Evolutionary conservation across 2,797 vertebrate genomes (phyloP).

Genomic region (Sebastes oblongus): DNA sequence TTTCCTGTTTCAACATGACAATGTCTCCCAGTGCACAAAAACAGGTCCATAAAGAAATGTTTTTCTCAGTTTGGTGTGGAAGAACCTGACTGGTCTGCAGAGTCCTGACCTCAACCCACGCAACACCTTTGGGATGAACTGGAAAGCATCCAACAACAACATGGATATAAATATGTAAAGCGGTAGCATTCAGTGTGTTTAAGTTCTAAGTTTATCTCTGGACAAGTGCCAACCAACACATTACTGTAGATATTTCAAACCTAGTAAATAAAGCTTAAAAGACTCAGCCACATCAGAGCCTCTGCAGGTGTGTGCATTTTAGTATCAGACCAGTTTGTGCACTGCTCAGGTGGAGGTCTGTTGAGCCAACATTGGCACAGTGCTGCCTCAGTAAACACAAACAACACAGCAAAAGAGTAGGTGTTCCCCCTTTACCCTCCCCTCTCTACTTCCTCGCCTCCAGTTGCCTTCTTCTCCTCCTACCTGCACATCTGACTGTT

Average conservation of each 20-base stretch:
- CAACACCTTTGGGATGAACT: background rate
- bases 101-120: background rate
- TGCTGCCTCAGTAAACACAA: background rate
- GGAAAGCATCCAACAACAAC: too few relatives aligned
- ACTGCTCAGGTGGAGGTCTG: background rate
- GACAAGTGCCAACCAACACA: background rate
- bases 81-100: background rate
- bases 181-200: too few relatives aligned
- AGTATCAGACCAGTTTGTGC: background rate
- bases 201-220: background rate
- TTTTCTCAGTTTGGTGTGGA: background rate
- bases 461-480: background rate
- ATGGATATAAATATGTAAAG: background rate
- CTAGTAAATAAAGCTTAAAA: background rate
- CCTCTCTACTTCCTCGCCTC: background rate
- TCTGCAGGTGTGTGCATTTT: background rate
- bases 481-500: background rate
- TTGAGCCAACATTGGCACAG: background rate
- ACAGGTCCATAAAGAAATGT: background rate
- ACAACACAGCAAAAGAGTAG: background rate
- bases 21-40: background rate
- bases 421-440: background rate
- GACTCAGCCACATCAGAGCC: background rate
- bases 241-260: background rate
- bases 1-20: background rate